Base-by-base conservation (phyloP, 2,113 vertebrate species). In the Microcebus tavaratra region DNA sequence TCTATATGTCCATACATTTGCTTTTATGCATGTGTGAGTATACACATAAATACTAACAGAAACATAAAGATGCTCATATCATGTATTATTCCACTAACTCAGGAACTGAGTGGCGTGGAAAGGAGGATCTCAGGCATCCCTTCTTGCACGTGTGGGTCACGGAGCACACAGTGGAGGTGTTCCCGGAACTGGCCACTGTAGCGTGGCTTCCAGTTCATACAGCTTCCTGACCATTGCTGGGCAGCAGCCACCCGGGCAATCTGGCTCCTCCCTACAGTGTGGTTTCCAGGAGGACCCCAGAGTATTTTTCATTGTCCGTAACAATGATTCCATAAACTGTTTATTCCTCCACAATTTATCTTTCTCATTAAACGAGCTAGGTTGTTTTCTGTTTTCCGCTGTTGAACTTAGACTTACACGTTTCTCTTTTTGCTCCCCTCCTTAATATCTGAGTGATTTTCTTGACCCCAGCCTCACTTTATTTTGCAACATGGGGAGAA, bases 151-250 rank as follows among this genome's bases (percentile, higher is more conserved):
- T 20, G 4, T 27, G 61, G 34, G 39, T 53, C 39, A 39, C 39
- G 39, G 39, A 39, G 39, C 39, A 39, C 39, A 39, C 39, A 39
- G 39, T 3, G 39, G 39, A 39, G 39, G 39, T 39, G n/a, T 25
- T 31, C 5, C 3, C 25, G 12, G 59, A 68, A n/a, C 27, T 2
- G 21, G 11, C 3, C 2, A 1, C 23, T 36, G 8, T n/a, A 31
- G 36, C 53, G 12, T 14, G 50, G 36, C 9, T 78, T 88, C 48
- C 0, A 0, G 42, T 21, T 63, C 55, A 27, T 11, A 8, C 9
- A 34, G 48, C 21, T 31, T 90, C 87, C 68, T 57, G 15, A 1
- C 25, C 14, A 10, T 23, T 31, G 25, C 20, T 17, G 36, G 39
- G 10, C 27, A 36, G 34, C 39, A 53, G 45, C 10, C 18, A 17